Evolutionary conservation across 92 coral and sea anemone genomes (phyloP).

Genomic region (Phenganax marumi): DNA sequence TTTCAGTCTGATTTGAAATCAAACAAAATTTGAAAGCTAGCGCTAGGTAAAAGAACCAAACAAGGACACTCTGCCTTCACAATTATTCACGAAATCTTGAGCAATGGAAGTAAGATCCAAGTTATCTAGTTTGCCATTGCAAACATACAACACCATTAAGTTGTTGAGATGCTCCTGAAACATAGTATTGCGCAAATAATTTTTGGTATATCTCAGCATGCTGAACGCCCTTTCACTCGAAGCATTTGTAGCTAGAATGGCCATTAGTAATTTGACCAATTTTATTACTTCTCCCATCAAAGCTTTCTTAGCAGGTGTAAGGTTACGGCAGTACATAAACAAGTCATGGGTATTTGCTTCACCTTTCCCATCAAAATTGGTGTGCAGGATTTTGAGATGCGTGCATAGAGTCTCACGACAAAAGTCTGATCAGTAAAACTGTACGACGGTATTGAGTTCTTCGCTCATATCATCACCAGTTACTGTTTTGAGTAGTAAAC

Average conservation of each 20-base stretch:
- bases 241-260: conserved; percentile 8
- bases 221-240: conserved; percentile 15
- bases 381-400: conserved; percentile 20
- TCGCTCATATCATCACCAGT: conserved; percentile 6
- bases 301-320: conserved; percentile 20
- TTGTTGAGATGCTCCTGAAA: too few relatives aligned
- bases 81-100: not conserved
- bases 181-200: not conserved
- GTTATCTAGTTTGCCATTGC: too few relatives aligned
- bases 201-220: not conserved
- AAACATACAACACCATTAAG: too few relatives aligned
- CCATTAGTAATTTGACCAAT: not conserved
- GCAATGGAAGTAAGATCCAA: not conserved
- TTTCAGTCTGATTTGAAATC: too few relatives aligned
- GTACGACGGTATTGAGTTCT: not conserved
- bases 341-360: conserved; percentile 6
- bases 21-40: too few relatives aligned
- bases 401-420: conserved; percentile 14
- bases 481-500: conserved; percentile 32
- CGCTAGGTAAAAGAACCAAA: not conserved
- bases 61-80: not conserved
- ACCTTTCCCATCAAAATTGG: not conserved
- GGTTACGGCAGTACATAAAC: not conserved
- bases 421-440: conserved; percentile 24
- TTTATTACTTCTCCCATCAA: conserved; percentile 8